Conservation (phyloP, 2,113 vertebrate genomes). For the Taurulus bubalis region DNA sequence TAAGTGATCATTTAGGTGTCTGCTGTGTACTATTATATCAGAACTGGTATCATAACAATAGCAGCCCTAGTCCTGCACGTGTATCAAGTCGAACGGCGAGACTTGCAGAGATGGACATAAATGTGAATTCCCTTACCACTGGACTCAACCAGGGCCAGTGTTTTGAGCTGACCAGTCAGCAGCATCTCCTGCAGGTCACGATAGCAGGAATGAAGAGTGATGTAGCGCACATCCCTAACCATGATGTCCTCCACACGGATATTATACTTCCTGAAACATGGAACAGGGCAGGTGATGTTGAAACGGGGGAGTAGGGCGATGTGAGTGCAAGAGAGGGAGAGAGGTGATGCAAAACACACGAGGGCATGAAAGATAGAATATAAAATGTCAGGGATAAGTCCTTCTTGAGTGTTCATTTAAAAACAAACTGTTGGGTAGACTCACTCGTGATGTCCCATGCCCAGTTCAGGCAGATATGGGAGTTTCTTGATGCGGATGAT, state of each 20-base stretch:
- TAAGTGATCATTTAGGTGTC: background rate
- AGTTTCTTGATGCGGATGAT: slow-evolving; percentile 99
- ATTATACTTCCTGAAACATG: slow-evolving; percentile 90
- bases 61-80: background rate
- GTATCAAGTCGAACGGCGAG: background rate
- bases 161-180: slow-evolving; percentile 90
- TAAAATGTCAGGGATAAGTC: background rate
- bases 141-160: slow-evolving; percentile 87
- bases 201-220: slow-evolving; percentile 94
- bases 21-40: background rate
- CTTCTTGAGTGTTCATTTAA: background rate
- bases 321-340: background rate
- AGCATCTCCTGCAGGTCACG: slow-evolving; percentile 92
- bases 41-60: background rate
- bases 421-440: slow-evolving; percentile 51
- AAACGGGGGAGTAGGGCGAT: background rate
- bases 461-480: slow-evolving; percentile 96
- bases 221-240: slow-evolving; percentile 91
- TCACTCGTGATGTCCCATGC: slow-evolving; percentile 98
- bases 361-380: background rate
- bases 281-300: background rate
- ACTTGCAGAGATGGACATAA: background rate
- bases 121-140: slow-evolving; percentile 61
- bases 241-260: slow-evolving; percentile 98
- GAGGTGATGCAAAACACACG: background rate